Conservation (phyloP, 2,888 invertebrate genomes). For the Meganola albula region DNA sequence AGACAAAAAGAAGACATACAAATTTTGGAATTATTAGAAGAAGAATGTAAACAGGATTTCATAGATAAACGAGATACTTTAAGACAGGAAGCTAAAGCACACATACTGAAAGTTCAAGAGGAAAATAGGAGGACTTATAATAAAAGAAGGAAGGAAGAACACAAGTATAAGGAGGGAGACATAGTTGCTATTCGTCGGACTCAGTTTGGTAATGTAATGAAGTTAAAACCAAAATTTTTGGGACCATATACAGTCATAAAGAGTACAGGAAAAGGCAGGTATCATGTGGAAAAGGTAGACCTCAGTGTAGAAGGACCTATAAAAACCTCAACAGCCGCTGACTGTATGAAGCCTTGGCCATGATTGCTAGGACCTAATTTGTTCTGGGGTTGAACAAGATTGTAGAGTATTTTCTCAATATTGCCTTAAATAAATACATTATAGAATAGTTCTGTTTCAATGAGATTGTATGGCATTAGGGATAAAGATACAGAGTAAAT, state of each 20-base stretch:
- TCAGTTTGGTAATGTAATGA: background rate
- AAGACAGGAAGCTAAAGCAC: background rate
- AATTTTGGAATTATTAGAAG: background rate
- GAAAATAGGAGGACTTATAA: background rate
- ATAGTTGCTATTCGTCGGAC: background rate
- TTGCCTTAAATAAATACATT: no score
- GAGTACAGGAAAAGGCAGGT: background rate
- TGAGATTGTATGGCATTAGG: no score
- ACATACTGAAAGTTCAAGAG: background rate
- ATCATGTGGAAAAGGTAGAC: conserved; percentile 1
- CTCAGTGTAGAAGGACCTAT: background rate
- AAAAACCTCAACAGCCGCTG: background rate
- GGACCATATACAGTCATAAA: conserved; percentile 1
- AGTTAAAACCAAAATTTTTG: conserved; percentile 1
- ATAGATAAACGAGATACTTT: background rate
- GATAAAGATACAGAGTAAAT: no score
- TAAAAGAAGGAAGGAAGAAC: background rate
- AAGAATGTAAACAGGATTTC: no score
- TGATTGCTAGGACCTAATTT: no score
- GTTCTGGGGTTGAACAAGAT: no score
- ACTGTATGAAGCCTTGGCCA: background rate
- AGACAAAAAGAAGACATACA: conserved; percentile 12
- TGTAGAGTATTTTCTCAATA: no score
- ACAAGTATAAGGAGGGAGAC: background rate
- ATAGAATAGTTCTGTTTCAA: no score